These are phyloP conservation scores for Anguilla japonica DNA, from an alignment of 2,113 vertebrate species.

Conservation along the genomic window DNA sequence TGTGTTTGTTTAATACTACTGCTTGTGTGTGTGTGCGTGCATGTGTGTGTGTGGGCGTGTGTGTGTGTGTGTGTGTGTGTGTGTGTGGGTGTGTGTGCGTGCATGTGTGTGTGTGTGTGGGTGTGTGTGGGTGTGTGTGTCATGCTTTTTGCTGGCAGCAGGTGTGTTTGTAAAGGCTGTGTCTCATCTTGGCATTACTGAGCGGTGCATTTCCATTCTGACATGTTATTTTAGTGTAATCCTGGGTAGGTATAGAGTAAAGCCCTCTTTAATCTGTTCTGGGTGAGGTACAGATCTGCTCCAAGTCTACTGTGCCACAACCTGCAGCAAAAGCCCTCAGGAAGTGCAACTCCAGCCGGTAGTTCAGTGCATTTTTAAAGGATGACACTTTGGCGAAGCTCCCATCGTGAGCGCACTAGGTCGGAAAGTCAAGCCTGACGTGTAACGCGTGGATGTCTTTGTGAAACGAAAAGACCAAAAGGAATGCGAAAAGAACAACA, in stretches of 20 bases:
- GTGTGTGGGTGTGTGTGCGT: background rate
- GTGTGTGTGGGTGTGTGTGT: background rate
- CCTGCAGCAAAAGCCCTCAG: background rate
- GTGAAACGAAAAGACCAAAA: background rate
- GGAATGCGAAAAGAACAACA: background rate
- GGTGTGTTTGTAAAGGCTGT: conserved; percentile 1
- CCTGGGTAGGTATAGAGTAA: background rate
- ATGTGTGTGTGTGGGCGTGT: too few species aligned
- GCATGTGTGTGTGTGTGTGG: background rate
- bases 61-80: background rate
- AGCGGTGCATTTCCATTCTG: background rate
- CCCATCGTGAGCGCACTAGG: background rate
- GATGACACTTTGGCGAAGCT: background rate
- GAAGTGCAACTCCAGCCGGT: background rate
- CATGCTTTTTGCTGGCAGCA: background rate
- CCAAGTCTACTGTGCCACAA: too few species aligned
- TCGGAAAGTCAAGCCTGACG: background rate
- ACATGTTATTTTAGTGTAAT: conserved; percentile 19
- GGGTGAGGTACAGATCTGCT: background rate
- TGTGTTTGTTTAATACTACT: background rate
- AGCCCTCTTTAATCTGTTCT: background rate
- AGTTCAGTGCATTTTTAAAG: background rate
- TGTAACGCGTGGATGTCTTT: background rate
- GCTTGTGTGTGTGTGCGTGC: too few species aligned
- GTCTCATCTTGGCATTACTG: background rate